Evolutionary conservation across 2,888 invertebrate species (phyloP).

Genomic region (Calameuta filiformis): DNA sequence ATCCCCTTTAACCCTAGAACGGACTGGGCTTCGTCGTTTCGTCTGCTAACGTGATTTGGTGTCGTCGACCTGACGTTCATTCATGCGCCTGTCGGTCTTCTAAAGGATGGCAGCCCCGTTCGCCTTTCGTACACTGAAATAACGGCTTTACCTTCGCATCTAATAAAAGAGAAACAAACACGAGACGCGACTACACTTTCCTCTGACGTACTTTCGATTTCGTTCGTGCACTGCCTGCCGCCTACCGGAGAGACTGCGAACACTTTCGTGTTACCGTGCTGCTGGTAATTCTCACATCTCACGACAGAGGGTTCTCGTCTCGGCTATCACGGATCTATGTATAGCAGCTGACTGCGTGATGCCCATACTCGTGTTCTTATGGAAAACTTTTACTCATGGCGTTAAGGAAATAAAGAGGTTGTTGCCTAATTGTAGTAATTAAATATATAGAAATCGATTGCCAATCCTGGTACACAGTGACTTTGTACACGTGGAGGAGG

Average conservation of each 20-base stretch:
- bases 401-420: neutral
- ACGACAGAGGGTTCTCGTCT: neutral
- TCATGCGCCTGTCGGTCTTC: constrained; percentile 18
- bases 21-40: constrained; percentile 48
- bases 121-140: neutral
- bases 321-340: neutral
- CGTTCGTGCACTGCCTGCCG: neutral
- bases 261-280: neutral
- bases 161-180: neutral
- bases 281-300: neutral
- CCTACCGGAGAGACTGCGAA: neutral
- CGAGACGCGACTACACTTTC: neutral
- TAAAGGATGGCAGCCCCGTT: neutral
- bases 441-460: neutral
- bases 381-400: neutral
- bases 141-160: neutral
- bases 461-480: neutral
- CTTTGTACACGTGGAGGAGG: neutral
- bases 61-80: constrained; percentile 46
- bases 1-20: constrained; percentile 40
- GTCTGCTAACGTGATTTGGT: constrained; percentile 52
- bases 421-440: neutral
- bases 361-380: neutral
- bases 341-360: neutral
- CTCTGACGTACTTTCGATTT: neutral